Percentiles rank a stretch among this genome's conserved stretches.
These are phyloP conservation scores for Ochotona princeps DNA, from an alignment of 2,113 vertebrate species.

Conservation along the genomic window DNA sequence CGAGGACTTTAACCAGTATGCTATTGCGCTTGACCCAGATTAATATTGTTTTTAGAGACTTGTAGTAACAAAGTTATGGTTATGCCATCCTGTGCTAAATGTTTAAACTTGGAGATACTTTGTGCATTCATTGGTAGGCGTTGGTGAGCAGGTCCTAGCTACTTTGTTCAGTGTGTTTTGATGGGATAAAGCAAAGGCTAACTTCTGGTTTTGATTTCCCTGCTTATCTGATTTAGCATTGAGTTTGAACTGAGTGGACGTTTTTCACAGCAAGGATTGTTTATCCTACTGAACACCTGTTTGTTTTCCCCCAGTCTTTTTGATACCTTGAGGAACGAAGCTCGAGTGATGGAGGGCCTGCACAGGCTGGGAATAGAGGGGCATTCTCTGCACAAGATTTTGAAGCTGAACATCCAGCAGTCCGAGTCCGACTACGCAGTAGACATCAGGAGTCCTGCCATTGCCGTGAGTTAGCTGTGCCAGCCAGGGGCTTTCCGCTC, in stretches of 20 bases:
- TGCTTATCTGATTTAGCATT: not conserved
- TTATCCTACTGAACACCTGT: not conserved
- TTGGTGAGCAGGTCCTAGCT: not conserved
- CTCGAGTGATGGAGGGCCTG: conserved; percentile 96
- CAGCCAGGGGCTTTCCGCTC: not conserved
- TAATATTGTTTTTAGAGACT: not conserved
- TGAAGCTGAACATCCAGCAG: conserved; percentile 95
- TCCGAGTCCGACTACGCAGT: conserved; percentile 96
- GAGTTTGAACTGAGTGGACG: not conserved
- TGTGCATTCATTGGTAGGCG: not conserved
- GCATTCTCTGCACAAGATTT: conserved; percentile 92
- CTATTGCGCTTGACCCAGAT: too few species aligned
- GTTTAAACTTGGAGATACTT: not conserved
- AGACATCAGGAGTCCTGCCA: conserved; percentile 95
- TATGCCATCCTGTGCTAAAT: conserved; percentile 5
- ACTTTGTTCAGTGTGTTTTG: not conserved
- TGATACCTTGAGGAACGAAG: conserved; percentile 96
- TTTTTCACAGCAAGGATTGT: not conserved
- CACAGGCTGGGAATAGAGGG: conserved; percentile 94
- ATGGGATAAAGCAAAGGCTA: not conserved
- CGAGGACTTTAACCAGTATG: too few species aligned
- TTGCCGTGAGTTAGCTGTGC: conserved; percentile 89
- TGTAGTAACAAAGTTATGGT: not conserved
- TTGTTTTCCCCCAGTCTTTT: conserved; percentile 88
- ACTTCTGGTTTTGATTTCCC: not conserved